Evolutionary conservation across 2,797 vertebrate species (phyloP), one percentile per base, ranked within the genome.

Genomic region (Danio jaintianensis): DNA sequence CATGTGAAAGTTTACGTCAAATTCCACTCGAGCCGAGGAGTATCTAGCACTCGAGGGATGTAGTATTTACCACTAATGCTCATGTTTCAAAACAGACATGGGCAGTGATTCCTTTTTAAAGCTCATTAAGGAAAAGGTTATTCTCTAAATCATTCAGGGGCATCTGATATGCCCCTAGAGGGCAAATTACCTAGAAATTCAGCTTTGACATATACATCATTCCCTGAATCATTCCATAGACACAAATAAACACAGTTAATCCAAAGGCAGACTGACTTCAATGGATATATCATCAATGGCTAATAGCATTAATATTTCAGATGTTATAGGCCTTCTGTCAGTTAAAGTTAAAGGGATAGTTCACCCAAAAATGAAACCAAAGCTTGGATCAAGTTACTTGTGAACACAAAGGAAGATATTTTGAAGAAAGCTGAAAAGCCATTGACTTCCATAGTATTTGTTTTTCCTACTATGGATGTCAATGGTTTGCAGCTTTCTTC

Each of bases 11-110:
- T 69, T 45, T 42, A 20, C 22, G 75, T 81, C 78, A 48, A 71
- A 79, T 84, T 70, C 72, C 9, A 52, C 82, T 10, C 48, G 36
- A 82, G 59, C 59, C 47, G 29, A 20, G 29, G 67, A 70, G 78
- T 13, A 20, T 38, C 18, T 81, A 78, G 40, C 80, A 56, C 86
- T 84, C 71, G 58, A 71, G 85, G 45, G 82, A 82, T 82, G 81
- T 78, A 83, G 75, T 84, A 83, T 82, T 84, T 84, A 47, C 62
- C 47, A 53, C 82, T 72, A 63, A 69, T 72, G 66, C 79, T 88
- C 83, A 15, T 75, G 80, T 86, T 88, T 88, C 86, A 87, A 83
- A 88, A 87, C 86, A 88, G 52, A 74, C 75, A 69, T 16, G 13
- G 52, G 53, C 56, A 75, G 61, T 7, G 10, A 20, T 66, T 73